A percentile compares a stretch with the other conserved stretches of the same genome.
Evolutionary conservation across 2,888 invertebrate species (phyloP).

Genomic region (Pycnomerus fuliginosus): DNA sequence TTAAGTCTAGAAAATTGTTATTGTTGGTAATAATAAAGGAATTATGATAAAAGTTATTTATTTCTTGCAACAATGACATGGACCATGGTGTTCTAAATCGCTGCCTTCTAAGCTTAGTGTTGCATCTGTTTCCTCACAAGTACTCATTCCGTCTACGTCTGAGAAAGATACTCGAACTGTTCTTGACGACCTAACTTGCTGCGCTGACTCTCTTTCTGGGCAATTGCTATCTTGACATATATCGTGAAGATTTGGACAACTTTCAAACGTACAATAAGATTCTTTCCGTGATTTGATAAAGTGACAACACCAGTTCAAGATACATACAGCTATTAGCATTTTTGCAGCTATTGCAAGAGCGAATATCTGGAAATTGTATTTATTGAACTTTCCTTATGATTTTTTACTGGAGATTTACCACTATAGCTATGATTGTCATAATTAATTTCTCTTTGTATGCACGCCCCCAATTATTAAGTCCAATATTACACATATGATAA

Average conservation of each 20-base stretch:
- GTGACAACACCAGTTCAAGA: slow-evolving; percentile 39
- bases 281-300: slow-evolving; percentile 6
- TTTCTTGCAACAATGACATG: no score
- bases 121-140: background rate
- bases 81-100: no score
- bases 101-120: no score
- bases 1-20: no score
- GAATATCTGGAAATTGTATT: slow-evolving; percentile 28
- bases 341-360: slow-evolving; percentile 38
- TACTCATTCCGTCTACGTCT: slow-evolving; percentile 4
- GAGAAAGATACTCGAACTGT: slow-evolving; percentile 12
- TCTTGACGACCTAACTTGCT: slow-evolving; percentile 3
- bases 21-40: no score
- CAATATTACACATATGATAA: slow-evolving; percentile 54
- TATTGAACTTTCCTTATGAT: slow-evolving; percentile 2
- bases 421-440: slow-evolving; percentile 43
- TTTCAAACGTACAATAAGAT: no score
- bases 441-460: slow-evolving; percentile 42
- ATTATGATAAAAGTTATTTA: no score
- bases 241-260: background rate
- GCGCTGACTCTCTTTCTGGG: slow-evolving; percentile 4
- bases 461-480: slow-evolving; percentile 45
- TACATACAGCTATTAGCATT: slow-evolving; percentile 38
- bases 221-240: slow-evolving; percentile 6
- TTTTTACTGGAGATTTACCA: slow-evolving; percentile 33